A percentile compares a stretch with the other conserved stretches of the same genome.
These are phyloP conservation scores for Salmo trutta DNA, from an alignment of 2,797 vertebrate genomes.

Conservation along the genomic window DNA sequence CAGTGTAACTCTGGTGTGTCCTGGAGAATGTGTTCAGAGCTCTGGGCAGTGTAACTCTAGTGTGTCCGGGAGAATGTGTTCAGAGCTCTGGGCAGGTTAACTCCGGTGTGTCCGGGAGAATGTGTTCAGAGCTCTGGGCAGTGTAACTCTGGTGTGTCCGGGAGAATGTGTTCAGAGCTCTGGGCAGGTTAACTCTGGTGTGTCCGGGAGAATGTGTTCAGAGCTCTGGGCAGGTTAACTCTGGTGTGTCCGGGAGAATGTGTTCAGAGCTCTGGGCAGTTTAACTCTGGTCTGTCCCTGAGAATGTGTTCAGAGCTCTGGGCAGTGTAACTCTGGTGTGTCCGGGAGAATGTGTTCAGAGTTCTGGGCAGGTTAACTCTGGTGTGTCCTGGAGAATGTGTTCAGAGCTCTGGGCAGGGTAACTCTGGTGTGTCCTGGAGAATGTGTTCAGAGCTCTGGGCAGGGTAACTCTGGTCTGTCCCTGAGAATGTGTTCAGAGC, in stretches of 20 bases:
- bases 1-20: conserved; percentile 20
- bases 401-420: conserved; percentile 6
- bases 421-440: conserved; percentile 6
- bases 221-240: conserved; percentile 18
- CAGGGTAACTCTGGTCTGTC: not conserved
- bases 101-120: conserved; percentile 1
- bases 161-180: not conserved
- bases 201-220: conserved; percentile 43
- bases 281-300: conserved; percentile 8
- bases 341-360: conserved; percentile 45
- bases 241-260: not conserved
- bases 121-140: not conserved
- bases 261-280: conserved; percentile 2
- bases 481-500: conserved; percentile 46
- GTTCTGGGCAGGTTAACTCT: conserved; percentile 21
- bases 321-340: too few relatives aligned
- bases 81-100: conserved; percentile 22
- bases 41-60: too few relatives aligned
- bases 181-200: too few relatives aligned
- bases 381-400: not conserved
- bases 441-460: not conserved
- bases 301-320: not conserved
- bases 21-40: not conserved
- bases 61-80: conserved; percentile 43
- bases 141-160: conserved; percentile 10